Conservation (phyloP, 2,888 invertebrate genomes). For the Drosophila barbarae region DNA sequence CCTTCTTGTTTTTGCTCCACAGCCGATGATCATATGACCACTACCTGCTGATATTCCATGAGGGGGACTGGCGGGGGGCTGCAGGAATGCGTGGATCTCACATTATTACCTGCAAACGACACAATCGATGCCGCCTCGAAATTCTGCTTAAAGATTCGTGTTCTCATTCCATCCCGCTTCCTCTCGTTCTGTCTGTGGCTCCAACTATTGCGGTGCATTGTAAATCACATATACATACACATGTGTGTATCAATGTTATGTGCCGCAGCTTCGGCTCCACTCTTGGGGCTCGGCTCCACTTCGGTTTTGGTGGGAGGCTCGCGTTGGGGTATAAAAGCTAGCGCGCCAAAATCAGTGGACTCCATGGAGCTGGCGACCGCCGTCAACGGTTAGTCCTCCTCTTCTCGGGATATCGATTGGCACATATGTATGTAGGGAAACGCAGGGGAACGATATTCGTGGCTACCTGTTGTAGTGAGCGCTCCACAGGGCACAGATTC, state of each 20-base stretch:
- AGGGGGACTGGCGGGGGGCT: slow-evolving; percentile 39
- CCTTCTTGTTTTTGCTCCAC: slow-evolving; percentile 27
- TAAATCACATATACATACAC: slow-evolving; percentile 49
- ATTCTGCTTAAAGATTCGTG: slow-evolving; percentile 64
- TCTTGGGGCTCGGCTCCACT: slow-evolving; percentile 14
- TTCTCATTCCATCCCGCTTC: slow-evolving; percentile 16
- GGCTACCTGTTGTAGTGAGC: slow-evolving; percentile 60
- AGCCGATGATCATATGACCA: slow-evolving; percentile 66
- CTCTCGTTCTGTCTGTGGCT: slow-evolving; percentile 9
- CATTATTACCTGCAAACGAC: slow-evolving; percentile 75
- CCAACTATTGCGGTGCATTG: slow-evolving; percentile 35
- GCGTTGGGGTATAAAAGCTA: slow-evolving; percentile 75
- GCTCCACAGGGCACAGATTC: slow-evolving; percentile 54
- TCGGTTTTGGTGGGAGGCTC: slow-evolving; percentile 46
- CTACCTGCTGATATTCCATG: slow-evolving; percentile 64
- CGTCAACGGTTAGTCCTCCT: slow-evolving; percentile 8
- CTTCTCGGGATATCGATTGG: background rate
- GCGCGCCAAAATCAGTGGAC: slow-evolving; percentile 72
- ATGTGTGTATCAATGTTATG: slow-evolving; percentile 16
- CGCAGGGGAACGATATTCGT: slow-evolving; percentile 8
- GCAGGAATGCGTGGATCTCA: slow-evolving; percentile 74
- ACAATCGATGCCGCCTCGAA: slow-evolving; percentile 71
- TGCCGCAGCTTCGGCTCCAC: slow-evolving; percentile 34
- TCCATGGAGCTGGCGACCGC: slow-evolving; percentile 52
- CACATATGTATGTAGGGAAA: slow-evolving; percentile 43